Evolutionary conservation across 2,113 vertebrate species (phyloP), one percentile per base, ranked within the genome.

Genomic region (Ovis canadensis): DNA sequence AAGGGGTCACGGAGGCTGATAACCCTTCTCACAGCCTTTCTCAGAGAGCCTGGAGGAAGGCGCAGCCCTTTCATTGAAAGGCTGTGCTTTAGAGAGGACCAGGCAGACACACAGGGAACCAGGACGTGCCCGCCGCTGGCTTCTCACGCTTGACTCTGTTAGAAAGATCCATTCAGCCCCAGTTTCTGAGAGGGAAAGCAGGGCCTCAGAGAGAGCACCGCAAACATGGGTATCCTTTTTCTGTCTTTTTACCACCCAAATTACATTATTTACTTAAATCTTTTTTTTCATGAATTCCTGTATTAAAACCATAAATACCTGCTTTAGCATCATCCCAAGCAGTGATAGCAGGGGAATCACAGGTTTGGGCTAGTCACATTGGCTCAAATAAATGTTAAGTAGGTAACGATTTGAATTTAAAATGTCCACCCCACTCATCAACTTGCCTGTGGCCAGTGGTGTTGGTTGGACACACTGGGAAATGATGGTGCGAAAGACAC

Each of bases 11-110:
- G 6, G 86, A 23, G 57, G 60, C 93, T 57, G 90, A 95, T 94
- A 95, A 97, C 94, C 96, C 95, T 90, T 87, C 88, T 25, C 82
- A 74, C 48, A 83, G 85, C 96, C 96, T 64, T 97, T 71, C 90
- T 85, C 89, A 27, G 96, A 50, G 57, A 80, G 97, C 95, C 82
- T 21, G 90, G 5, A 90, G 95, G 91, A 86, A 82, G 89, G n/a
- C 0, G 0, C 84, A 8, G 43, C 29, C 71, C 87, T 84, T 82
- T 57, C 55, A 23, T 81, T 64, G 83, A 67, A 94, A 97, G 90
- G 78, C 1, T 3, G 21, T 25, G 77, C 55, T 54, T 45, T 10
- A 96, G 86, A 55, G 43, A 80, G 62, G 43, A 43, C 0, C 8
- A 45, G 71, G 29, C 5, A 5, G 93, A 19, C 54, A 3, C 23